Conservation (phyloP, 1,140 invertebrate genomes). For the Drosophila persimilis region DNA sequence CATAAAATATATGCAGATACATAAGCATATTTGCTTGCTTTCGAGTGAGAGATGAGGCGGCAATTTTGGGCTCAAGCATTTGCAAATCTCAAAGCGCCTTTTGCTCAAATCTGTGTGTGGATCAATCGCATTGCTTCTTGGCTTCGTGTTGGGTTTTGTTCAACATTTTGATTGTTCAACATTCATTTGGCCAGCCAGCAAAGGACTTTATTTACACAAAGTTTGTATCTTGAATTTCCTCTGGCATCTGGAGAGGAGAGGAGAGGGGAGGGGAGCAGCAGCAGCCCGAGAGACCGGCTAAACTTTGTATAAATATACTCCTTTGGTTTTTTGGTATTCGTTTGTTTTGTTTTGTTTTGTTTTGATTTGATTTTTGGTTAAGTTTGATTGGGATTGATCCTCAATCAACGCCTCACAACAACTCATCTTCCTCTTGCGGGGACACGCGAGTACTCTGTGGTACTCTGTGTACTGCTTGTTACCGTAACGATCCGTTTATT, state of each 20-base stretch:
- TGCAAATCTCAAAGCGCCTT: slow-evolving; percentile 35
- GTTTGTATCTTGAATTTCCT: slow-evolving; percentile 57
- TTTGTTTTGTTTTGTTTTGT: slow-evolving; percentile 29
- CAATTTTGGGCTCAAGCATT: slow-evolving; percentile 48
- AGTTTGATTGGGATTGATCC: slow-evolving; percentile 15
- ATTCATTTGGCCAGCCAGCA: slow-evolving; percentile 40
- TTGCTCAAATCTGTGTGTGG: slow-evolving; percentile 64
- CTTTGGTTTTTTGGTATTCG: slow-evolving; percentile 60
- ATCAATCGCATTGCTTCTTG: slow-evolving; percentile 76
- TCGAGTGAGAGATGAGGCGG: slow-evolving; percentile 33
- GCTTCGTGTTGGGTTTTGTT: slow-evolving; percentile 39
- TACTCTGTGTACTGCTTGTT: slow-evolving; percentile 65
- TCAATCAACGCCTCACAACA: slow-evolving; percentile 55
- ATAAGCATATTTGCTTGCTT: slow-evolving; percentile 42
- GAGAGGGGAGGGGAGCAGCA: neutral
- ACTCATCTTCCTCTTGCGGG: slow-evolving; percentile 40
- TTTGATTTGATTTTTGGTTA: slow-evolving; percentile 39
- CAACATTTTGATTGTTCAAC: slow-evolving; percentile 30
- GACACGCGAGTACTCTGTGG: slow-evolving; percentile 30
- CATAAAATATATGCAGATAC: slow-evolving; percentile 13
- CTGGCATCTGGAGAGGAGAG: neutral
- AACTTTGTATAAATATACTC: slow-evolving; percentile 83
- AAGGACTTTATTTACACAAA: slow-evolving; percentile 83
- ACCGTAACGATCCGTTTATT: slow-evolving; percentile 69
- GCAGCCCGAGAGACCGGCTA: slow-evolving; percentile 15